Evolutionary conservation across 2,888 invertebrate genomes (phyloP).

Genomic region (Tinea trinotella): DNA sequence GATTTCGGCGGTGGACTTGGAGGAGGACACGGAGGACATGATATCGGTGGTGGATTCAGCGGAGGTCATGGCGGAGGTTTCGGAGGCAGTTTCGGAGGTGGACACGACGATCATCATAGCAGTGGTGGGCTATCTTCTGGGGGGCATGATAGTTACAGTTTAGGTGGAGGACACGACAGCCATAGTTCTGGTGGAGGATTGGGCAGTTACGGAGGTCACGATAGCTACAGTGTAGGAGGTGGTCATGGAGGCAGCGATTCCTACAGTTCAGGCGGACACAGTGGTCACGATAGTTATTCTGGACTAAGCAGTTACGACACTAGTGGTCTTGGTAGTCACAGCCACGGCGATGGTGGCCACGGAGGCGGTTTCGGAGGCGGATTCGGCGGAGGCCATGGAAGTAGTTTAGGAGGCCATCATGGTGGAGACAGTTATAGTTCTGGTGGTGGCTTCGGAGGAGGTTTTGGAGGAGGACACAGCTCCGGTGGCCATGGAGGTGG

Average conservation of each 20-base stretch:
- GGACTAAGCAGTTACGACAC: conserved; percentile 25
- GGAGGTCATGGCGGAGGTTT: conserved; percentile 24
- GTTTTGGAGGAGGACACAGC: conserved; percentile 32
- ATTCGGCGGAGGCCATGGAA: conserved; percentile 26
- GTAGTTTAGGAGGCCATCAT: conserved; percentile 25
- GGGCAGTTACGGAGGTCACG: conserved; percentile 23
- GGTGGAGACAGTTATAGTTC: conserved; percentile 30
- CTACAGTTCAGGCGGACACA: conserved; percentile 23
- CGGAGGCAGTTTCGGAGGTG: conserved; percentile 27
- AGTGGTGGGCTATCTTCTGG: conserved; percentile 25
- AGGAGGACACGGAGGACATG: conserved; percentile 24
- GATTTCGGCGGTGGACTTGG: conserved; percentile 24
- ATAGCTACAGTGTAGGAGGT: conserved; percentile 25
- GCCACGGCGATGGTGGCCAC: conserved; percentile 28
- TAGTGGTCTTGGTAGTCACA: conserved; percentile 25
- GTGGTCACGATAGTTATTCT: conserved; percentile 26
- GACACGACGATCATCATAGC: conserved; percentile 20
- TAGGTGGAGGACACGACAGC: conserved; percentile 29
- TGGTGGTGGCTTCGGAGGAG: conserved; percentile 27
- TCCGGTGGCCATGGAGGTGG: conserved; percentile 29
- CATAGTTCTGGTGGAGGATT: conserved; percentile 18
- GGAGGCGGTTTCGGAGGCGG: conserved; percentile 31
- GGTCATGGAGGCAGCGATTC: conserved; percentile 22
- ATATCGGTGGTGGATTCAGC: conserved; percentile 16
- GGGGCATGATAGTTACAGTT: conserved; percentile 30